Base-by-base conservation (phyloP, 2,888 invertebrate genomes). In the Drosophila mimetica region DNA sequence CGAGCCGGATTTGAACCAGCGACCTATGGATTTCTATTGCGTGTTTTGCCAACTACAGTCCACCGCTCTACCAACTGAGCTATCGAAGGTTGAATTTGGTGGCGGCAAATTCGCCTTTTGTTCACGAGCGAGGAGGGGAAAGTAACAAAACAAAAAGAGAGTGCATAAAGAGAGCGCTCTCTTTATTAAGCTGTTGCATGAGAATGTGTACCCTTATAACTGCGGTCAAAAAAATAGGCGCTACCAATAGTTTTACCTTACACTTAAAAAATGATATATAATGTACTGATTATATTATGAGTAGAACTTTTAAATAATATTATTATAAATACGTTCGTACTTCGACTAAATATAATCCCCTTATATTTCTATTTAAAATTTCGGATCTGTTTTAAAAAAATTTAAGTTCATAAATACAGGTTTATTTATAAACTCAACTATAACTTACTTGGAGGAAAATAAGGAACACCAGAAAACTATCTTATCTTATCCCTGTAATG, bases 1-100 rank as follows among this genome's bases (percentile, higher is more conserved):
- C 46, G 46, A 46, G 46, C 88, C 82, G 86, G 88, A 82, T 72
- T 87, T 79, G 76, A 87, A 85, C 82, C 86, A 85, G 86, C 88
- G 82, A 87, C 82, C 88, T 87, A 79, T 85, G 86, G 82, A 87
- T 82, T 9, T 73, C 88, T 82, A 74, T 52, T 46, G 42, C 41
- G 11, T 20, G 1, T 18, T 34, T 20, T 30, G 0, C 48, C 71
- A 60, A 28, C 69, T 70, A 61, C 60, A 61, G 60, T 61, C 60
- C 60, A 61, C 60, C 60, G 60, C 60, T 61, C 60, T 61, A 61
- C 60, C 60, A 61, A 61, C 60, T 61, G 60, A 61, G 60, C 60
- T 61, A 61, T 61, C 60, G 60, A 61, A 61, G 60, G 60, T 60
- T 11, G 28, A 25, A 7, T n/a, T 14, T 14, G 28, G 41, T 52